phyloP scores from a whole-genome alignment of 2,888 invertebrate species.

The Sphaerophoria taeniata region DNA sequence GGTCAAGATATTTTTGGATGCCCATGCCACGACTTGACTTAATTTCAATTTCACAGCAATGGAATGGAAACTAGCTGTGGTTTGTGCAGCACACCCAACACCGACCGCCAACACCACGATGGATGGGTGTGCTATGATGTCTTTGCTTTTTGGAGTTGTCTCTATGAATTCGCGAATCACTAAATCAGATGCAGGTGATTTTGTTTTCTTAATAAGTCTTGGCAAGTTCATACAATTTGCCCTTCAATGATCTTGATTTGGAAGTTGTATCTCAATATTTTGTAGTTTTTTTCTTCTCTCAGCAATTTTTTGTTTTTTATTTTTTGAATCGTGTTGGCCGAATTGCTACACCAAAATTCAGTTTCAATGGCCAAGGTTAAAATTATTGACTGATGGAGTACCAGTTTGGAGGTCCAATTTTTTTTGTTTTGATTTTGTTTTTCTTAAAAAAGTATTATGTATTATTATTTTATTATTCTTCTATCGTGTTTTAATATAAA shows the following conservation, averaged over 20 bases:
- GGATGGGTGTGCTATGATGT: constrained; percentile 44
- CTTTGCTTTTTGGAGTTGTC: constrained; percentile 50
- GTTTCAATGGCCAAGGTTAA: constrained; percentile 73
- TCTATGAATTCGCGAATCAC: constrained; percentile 61
- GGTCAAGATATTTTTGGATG: constrained; percentile 68
- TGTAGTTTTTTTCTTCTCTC: constrained; percentile 7
- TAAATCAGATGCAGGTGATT: constrained; percentile 54
- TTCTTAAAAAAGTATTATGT: no score
- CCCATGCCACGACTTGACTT: constrained; percentile 57
- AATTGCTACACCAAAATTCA: constrained; percentile 64
- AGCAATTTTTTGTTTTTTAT: constrained; percentile 14
- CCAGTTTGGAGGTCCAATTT: constrained; percentile 72
- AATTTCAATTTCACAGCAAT: constrained; percentile 63
- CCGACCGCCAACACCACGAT: neutral
- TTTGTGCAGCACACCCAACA: neutral
- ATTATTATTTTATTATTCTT: constrained; percentile 51
- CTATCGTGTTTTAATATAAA: constrained; percentile 11
- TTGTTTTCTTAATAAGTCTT: neutral
- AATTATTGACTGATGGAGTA: constrained; percentile 73
- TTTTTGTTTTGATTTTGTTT: neutral
- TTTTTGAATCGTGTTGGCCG: constrained; percentile 22
- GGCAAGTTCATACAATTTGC: constrained; percentile 53
- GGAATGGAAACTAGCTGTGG: constrained; percentile 30
- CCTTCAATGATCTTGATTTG: constrained; percentile 74
- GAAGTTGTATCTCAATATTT: constrained; percentile 43